A percentile compares a stretch with the other conserved stretches of the same genome.
Evolutionary conservation across 2,888 invertebrate genomes (phyloP).

Genomic region (Halocaridina rubra): DNA sequence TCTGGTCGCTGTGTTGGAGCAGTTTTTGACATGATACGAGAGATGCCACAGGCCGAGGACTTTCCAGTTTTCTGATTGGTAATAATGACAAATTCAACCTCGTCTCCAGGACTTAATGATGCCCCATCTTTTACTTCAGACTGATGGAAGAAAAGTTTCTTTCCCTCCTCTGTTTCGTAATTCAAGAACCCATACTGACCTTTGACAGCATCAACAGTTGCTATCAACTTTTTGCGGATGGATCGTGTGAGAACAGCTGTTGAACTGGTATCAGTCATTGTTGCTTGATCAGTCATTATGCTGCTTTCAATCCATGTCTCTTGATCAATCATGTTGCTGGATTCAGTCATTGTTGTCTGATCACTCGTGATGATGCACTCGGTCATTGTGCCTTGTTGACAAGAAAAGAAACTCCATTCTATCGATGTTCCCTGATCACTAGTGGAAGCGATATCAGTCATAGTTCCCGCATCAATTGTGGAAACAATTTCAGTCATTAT

Average conservation of each 20-base stretch:
- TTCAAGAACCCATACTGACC: slow-evolving; percentile 93
- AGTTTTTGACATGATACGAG: slow-evolving; percentile 78
- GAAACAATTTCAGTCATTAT: no score
- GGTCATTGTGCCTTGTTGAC: no score
- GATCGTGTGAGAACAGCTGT: slow-evolving; percentile 86
- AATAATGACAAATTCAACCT: slow-evolving; percentile 94
- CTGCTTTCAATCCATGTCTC: no score
- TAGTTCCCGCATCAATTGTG: no score
- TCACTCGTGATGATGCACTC: no score
- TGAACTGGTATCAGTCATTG: no score
- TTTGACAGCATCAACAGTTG: slow-evolving; percentile 92
- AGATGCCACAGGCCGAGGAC: slow-evolving; percentile 94
- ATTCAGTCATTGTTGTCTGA: no score
- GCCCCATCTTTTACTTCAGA: slow-evolving; percentile 92
- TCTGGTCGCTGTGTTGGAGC: slow-evolving; percentile 61
- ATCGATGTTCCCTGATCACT: no score
- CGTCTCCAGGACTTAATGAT: slow-evolving; percentile 87
- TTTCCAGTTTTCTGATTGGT: slow-evolving; percentile 96
- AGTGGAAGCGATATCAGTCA: no score
- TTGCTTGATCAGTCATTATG: no score
- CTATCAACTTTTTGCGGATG: slow-evolving; percentile 86
- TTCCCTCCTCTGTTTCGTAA: slow-evolving; percentile 88
- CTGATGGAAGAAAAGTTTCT: slow-evolving; percentile 96
- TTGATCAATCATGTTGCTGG: no score
- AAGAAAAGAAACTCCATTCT: no score